Percentiles rank a stretch among this genome's conserved stretches.
These are phyloP conservation scores for Rhamnusium bicolor DNA, from an alignment of 2,888 invertebrate genomes.

Conservation along the genomic window DNA sequence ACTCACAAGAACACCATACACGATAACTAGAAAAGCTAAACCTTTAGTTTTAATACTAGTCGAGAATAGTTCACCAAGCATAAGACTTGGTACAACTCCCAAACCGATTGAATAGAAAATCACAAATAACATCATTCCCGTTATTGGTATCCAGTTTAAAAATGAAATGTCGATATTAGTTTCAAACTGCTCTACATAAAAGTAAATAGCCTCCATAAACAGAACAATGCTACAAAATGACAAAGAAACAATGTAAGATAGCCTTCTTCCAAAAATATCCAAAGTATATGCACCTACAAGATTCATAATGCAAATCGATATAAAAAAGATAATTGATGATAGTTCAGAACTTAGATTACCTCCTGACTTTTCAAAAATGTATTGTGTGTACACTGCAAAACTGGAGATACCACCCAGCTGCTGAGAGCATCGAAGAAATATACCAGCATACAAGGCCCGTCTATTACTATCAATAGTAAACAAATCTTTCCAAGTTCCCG, in stretches of 20 bases:
- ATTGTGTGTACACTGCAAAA: conserved; percentile 58
- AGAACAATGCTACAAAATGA: conserved; percentile 52
- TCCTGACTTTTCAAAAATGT: conserved; percentile 55
- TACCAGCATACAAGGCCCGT: conserved; percentile 58
- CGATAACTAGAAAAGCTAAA: conserved; percentile 49
- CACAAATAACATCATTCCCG: conserved; percentile 60
- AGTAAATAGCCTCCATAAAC: conserved; percentile 54
- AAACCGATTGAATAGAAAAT: conserved; percentile 55
- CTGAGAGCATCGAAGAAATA: conserved; percentile 61
- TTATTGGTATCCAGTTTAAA: conserved; percentile 60
- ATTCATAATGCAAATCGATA: conserved; percentile 42
- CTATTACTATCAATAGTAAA: conserved; percentile 59
- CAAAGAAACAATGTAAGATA: conserved; percentile 55
- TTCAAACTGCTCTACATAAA: conserved; percentile 51
- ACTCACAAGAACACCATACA: conserved; percentile 53
- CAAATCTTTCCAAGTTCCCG: conserved; percentile 62
- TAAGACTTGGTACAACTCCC: conserved; percentile 59
- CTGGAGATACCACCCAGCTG: conserved; percentile 60
- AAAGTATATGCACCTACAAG: conserved; percentile 49
- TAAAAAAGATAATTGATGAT: conserved; percentile 51
- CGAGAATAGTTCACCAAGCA: conserved; percentile 63
- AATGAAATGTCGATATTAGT: conserved; percentile 47
- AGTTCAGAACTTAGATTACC: conserved; percentile 43
- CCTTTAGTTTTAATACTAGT: conserved; percentile 61
- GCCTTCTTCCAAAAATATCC: conserved; percentile 56